A percentile compares a stretch with the other conserved stretches of the same genome.
Evolutionary conservation across 2,888 invertebrate species (phyloP).

Genomic region (Monochamus alternatus): DNA sequence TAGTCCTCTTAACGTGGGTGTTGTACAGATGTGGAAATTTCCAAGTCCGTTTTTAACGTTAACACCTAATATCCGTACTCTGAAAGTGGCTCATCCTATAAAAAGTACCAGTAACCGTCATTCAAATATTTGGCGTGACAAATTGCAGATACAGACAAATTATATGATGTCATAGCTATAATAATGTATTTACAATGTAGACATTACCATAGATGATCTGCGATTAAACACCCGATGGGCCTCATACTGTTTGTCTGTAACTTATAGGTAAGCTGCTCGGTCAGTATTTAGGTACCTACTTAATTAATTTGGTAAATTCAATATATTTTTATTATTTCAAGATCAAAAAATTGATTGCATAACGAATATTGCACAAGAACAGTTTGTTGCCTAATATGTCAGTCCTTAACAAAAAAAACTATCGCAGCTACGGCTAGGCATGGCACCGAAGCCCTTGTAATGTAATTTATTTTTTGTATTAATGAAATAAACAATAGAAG

Average conservation of each 20-base stretch:
- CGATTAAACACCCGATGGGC: constrained; percentile 11
- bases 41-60: neutral
- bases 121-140: neutral
- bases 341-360: too few relatives aligned
- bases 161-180: constrained; percentile 13
- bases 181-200: constrained; percentile 1
- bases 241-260: constrained; percentile 12
- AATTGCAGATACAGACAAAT: neutral
- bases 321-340: too few relatives aligned
- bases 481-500: too few relatives aligned
- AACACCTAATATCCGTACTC: neutral
- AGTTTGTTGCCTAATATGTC: too few relatives aligned
- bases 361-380: too few relatives aligned
- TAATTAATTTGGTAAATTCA: neutral
- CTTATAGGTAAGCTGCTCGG: neutral
- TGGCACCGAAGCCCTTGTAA: too few relatives aligned
- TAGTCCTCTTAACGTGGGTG: neutral
- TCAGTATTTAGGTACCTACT: neutral
- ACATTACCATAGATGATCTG: constrained; percentile 4
- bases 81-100: neutral
- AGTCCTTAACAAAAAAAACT: too few relatives aligned
- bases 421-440: too few relatives aligned
- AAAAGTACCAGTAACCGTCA: constrained; percentile 8
- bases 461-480: too few relatives aligned
- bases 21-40: neutral